Conservation (phyloP, 2,113 vertebrate species). For the Tachysurus vachellii region DNA sequence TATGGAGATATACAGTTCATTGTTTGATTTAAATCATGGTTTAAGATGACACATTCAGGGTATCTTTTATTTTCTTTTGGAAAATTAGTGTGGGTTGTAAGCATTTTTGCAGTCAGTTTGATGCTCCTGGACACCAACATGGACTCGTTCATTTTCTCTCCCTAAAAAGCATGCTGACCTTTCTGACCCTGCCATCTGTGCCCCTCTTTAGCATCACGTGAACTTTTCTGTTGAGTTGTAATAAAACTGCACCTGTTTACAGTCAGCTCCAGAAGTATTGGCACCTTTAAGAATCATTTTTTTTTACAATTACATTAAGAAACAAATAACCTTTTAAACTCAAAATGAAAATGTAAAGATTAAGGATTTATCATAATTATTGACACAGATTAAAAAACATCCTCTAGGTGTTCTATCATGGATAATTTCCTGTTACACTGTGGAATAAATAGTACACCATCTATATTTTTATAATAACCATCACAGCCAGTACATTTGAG, state of each 20-base stretch:
- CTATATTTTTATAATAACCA: not conserved
- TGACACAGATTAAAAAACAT: too few species aligned
- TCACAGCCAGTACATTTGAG: not conserved
- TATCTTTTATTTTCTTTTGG: not conserved
- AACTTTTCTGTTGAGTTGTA: not conserved
- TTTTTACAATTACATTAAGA: not conserved
- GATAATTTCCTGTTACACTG: not conserved
- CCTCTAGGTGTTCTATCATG: not conserved
- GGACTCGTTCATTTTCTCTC: not conserved
- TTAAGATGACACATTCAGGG: not conserved
- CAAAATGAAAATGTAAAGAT: not conserved
- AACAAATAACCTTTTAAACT: not conserved
- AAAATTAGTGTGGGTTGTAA: not conserved
- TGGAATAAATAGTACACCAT: not conserved
- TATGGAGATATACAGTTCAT: not conserved
- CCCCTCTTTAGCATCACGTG: not conserved
- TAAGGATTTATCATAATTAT: not conserved
- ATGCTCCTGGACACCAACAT: not conserved
- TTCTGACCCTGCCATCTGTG: not conserved
- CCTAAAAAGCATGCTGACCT: not conserved
- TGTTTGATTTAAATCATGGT: too few species aligned
- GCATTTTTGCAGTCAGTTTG: not conserved
- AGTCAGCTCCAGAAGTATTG: not conserved
- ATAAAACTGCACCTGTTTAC: constrained; percentile 23
- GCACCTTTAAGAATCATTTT: not conserved